Percentiles rank a stretch among this genome's conserved stretches.
Conservation (phyloP, 2,797 vertebrate species). For the Pangasius sanitwongsei region DNA sequence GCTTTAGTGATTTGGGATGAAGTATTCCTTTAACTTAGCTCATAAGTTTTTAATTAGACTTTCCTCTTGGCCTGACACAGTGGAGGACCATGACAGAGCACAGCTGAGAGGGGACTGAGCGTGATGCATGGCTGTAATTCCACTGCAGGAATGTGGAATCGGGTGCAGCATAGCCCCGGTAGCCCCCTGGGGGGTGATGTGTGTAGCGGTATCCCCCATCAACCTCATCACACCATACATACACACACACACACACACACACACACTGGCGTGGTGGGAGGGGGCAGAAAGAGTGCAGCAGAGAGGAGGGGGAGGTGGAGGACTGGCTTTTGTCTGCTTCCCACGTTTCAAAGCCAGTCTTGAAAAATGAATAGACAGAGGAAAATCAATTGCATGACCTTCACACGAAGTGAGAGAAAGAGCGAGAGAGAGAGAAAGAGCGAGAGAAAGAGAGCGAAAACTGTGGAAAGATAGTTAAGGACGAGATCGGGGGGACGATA, state of each 20-base stretch:
- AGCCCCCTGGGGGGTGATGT: constrained; percentile 28
- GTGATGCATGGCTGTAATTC: constrained; percentile 77
- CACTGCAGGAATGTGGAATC: constrained; percentile 72
- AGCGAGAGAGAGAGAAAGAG: constrained; percentile 55
- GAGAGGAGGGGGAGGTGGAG: constrained; percentile 22
- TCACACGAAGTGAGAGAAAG: constrained; percentile 70
- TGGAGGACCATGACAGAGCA: constrained; percentile 16
- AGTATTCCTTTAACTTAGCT: constrained; percentile 21
- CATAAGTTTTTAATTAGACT: constrained; percentile 29
- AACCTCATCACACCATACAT: constrained; percentile 16
- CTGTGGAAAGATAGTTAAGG: constrained; percentile 48
- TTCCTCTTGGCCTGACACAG: constrained; percentile 25
- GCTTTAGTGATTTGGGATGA: background rate
- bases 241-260: constrained; percentile 6
- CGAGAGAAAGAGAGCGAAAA: constrained; percentile 43
- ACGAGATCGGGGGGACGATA: constrained; percentile 49
- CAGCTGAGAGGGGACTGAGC: constrained; percentile 43
- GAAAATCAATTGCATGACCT: constrained; percentile 89
- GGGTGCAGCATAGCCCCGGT: constrained; percentile 53
- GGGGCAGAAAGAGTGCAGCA: constrained; percentile 41
- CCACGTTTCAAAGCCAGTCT: constrained; percentile 86
- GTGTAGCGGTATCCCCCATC: constrained; percentile 43
- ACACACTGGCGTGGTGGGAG: constrained; percentile 29
- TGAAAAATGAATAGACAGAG: constrained; percentile 87
- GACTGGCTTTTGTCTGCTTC: constrained; percentile 85